Conservation (phyloP, 2,888 invertebrate genomes). For the Horisme vitalbata region DNA sequence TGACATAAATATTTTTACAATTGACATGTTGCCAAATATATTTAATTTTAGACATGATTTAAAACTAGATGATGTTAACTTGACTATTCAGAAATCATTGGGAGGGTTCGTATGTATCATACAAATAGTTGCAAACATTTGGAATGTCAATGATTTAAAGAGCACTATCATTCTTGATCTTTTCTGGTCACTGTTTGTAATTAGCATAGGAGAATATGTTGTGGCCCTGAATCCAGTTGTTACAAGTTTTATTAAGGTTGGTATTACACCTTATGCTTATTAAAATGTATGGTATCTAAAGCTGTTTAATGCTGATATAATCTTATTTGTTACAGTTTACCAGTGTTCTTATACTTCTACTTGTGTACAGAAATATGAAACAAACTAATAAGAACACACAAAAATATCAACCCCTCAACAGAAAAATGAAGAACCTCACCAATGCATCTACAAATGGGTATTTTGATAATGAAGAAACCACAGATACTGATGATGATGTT, state of each 20-base stretch:
- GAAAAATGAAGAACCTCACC: constrained; percentile 55
- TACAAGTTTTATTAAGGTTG: constrained; percentile 65
- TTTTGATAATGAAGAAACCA: constrained; percentile 53
- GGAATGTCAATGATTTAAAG: constrained; percentile 62
- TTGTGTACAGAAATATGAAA: constrained; percentile 60
- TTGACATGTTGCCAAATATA: constrained; percentile 51
- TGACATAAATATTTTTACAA: constrained; percentile 51
- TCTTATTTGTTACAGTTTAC: constrained; percentile 57
- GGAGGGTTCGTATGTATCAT: constrained; percentile 66
- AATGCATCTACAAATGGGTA: constrained; percentile 48
- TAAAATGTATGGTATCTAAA: too few species aligned
- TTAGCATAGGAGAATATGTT: constrained; percentile 51
- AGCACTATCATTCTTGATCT: constrained; percentile 64
- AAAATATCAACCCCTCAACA: constrained; percentile 47
- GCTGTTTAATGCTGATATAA: background rate
- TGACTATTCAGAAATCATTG: constrained; percentile 59
- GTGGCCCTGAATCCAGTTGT: constrained; percentile 49
- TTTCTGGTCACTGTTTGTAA: constrained; percentile 66
- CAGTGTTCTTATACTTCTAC: constrained; percentile 55
- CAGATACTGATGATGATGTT: constrained; percentile 74
- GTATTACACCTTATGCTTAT: constrained; percentile 34
- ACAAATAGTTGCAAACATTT: constrained; percentile 68
- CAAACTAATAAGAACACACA: constrained; percentile 36
- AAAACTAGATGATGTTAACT: constrained; percentile 47
- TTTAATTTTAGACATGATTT: constrained; percentile 47